Conservation (phyloP, 2,888 invertebrate species). For the Ephialtes manifestator region DNA sequence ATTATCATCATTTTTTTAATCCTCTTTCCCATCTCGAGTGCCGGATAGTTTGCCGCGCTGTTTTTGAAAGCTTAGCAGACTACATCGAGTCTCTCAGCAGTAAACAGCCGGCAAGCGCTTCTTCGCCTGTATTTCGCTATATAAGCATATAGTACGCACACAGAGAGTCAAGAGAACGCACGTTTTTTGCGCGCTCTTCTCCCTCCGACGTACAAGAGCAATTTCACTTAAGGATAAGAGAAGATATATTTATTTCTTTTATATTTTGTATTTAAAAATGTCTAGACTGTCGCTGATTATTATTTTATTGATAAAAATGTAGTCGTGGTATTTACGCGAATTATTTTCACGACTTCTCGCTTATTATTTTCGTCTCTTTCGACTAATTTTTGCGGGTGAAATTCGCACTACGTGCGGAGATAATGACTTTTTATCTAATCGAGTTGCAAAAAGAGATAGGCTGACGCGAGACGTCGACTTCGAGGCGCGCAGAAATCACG, state of each 20-base stretch:
- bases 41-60: constrained; percentile 77
- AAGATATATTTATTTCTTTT: background rate
- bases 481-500: constrained; percentile 28
- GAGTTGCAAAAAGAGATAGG: constrained; percentile 54
- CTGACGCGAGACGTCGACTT: constrained; percentile 27
- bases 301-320: background rate
- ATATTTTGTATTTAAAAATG: background rate
- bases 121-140: background rate
- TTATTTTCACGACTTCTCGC: background rate
- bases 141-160: background rate
- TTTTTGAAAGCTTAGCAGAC: constrained; percentile 77
- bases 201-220: background rate
- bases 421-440: constrained; percentile 66
- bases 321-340: background rate
- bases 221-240: background rate
- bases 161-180: background rate
- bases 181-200: constrained; percentile 2
- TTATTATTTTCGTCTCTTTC: background rate
- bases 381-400: background rate
- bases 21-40: constrained; percentile 9
- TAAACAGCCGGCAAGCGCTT: background rate
- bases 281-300: background rate
- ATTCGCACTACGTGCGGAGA: constrained; percentile 25
- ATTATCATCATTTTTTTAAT: constrained; percentile 6
- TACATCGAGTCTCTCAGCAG: constrained; percentile 40